A percentile compares a stretch with the other conserved stretches of the same genome.
phyloP scores from a whole-genome alignment of 2,888 invertebrate species.

The Polymixis lichenea region DNA sequence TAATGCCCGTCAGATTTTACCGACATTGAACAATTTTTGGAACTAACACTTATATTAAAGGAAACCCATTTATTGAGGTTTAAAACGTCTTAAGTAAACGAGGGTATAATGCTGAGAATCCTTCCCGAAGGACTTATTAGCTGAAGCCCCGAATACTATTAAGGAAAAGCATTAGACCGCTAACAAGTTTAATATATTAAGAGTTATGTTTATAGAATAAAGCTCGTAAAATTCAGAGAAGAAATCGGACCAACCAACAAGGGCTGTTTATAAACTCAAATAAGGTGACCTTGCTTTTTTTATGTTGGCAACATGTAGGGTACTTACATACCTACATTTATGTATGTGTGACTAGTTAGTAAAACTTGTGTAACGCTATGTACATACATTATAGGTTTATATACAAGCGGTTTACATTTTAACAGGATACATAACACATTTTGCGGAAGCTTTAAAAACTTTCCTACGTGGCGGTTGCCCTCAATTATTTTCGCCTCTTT shows the following conservation, averaged over 20 bases:
- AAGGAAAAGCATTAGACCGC: background rate
- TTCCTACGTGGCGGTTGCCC: background rate
- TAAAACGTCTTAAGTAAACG: background rate
- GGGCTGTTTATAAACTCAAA: background rate
- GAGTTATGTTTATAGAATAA: background rate
- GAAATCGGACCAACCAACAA: background rate
- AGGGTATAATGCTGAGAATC: background rate
- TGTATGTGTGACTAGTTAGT: background rate
- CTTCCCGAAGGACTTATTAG: conserved; percentile 11
- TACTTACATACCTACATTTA: background rate
- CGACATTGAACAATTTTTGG: background rate
- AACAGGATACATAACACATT: conserved; percentile 13
- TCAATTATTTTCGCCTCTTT: conserved; percentile 20
- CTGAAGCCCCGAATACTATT: conserved; percentile 10
- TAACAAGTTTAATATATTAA: conserved; percentile 9
- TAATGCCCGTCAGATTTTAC: background rate
- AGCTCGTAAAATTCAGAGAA: background rate
- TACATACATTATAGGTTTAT: background rate
- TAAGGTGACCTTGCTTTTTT: background rate
- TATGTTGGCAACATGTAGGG: background rate
- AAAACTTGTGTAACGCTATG: background rate
- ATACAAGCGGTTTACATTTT: conserved; percentile 6
- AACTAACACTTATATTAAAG: conserved; percentile 11
- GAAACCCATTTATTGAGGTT: background rate
- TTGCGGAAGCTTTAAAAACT: conserved; percentile 20